Conservation (phyloP, 2,888 invertebrate species). For the Orgyia antiqua region DNA sequence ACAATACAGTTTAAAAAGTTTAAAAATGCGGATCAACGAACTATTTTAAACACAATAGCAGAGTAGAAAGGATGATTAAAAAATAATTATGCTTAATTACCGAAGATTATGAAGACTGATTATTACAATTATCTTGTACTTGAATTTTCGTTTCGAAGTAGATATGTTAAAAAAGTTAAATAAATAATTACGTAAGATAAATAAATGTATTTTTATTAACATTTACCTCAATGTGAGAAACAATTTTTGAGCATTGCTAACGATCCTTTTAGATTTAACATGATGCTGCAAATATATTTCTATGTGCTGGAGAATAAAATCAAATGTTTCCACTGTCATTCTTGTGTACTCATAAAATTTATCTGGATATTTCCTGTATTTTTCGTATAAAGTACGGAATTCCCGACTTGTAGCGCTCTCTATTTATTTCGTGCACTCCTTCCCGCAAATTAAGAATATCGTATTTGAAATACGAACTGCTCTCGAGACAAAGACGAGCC, state of each 20-base stretch:
- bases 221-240: slow-evolving; percentile 6
- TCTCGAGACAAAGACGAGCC: no score
- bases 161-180: no score
- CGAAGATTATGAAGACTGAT: slow-evolving; percentile 2
- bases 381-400: background rate
- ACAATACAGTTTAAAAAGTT: no score
- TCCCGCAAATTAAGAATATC: slow-evolving; percentile 23
- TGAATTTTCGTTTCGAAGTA: no score
- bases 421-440: slow-evolving; percentile 8
- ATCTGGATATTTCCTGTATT: slow-evolving; percentile 1
- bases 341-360: slow-evolving; percentile 1
- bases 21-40: background rate
- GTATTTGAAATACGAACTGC: slow-evolving; percentile 16
- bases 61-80: background rate
- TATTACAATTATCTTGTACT: no score
- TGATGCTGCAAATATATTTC: background rate
- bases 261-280: background rate
- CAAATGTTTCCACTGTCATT: background rate
- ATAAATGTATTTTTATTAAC: slow-evolving; percentile 8
- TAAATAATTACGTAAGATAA: slow-evolving; percentile 4
- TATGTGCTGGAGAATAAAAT: background rate
- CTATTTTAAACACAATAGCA: background rate
- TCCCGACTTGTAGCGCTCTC: background rate
- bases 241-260: background rate
- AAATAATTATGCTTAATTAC: background rate